These are phyloP conservation scores for Caprella mutica DNA, from an alignment of 2,888 invertebrate species.

Conservation along the genomic window DNA sequence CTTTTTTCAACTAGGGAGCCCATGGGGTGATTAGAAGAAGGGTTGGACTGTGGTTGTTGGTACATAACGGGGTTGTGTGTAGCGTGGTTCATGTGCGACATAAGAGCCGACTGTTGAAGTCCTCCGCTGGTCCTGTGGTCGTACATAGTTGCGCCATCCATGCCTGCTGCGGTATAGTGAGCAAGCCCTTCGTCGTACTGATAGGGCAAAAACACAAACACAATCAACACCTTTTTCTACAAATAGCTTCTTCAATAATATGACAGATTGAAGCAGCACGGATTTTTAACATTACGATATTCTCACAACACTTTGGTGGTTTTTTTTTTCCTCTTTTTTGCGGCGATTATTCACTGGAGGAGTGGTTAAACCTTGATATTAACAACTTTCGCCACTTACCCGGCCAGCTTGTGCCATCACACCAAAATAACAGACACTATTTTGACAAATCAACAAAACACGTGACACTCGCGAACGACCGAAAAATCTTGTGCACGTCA, in stretches of 20 bases:
- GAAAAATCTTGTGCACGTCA: slow-evolving; percentile 29
- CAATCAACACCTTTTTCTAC: slow-evolving; percentile 24
- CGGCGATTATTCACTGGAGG: too few species aligned
- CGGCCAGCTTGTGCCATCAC: slow-evolving; percentile 33
- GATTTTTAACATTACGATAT: too few species aligned
- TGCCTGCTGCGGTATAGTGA: slow-evolving; percentile 30
- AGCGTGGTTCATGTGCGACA: slow-evolving; percentile 34
- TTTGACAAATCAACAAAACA: not conserved
- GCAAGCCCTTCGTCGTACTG: slow-evolving; percentile 34
- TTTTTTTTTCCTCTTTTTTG: too few species aligned
- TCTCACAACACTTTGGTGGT: too few species aligned
- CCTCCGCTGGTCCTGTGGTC: slow-evolving; percentile 27
- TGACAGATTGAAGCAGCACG: too few species aligned
- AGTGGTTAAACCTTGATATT: too few species aligned
- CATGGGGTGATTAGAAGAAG: slow-evolving; percentile 29
- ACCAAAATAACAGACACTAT: slow-evolving; percentile 21
- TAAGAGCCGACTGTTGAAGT: slow-evolving; percentile 26
- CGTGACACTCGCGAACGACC: slow-evolving; percentile 11
- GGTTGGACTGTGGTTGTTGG: slow-evolving; percentile 31
- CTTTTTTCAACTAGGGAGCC: slow-evolving; percentile 74
- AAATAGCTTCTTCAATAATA: too few species aligned
- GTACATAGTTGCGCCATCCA: slow-evolving; percentile 33
- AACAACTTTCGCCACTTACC: too few species aligned
- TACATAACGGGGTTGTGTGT: slow-evolving; percentile 30
- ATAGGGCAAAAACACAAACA: slow-evolving; percentile 14